A percentile compares a stretch with the other conserved stretches of the same genome.
Conservation (phyloP, 2,113 vertebrate species). For the Zapornia atra region DNA sequence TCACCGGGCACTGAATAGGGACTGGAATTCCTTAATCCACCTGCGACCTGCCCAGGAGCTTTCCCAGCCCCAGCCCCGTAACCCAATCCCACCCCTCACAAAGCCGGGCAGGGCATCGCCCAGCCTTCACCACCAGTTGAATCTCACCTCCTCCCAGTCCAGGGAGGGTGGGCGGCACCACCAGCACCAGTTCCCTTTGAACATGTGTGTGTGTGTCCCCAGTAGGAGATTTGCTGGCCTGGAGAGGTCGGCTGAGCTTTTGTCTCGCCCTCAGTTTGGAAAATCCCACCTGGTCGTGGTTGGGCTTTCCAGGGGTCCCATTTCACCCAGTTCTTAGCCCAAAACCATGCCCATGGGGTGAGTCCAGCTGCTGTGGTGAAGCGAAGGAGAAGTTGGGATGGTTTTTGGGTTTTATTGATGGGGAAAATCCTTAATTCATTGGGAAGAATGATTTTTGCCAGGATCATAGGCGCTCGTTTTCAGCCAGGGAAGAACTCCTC, state of each 20-base stretch:
- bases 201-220: not conserved
- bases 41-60: constrained; percentile 10
- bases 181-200: not conserved
- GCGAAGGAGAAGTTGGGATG: no score
- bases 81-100: constrained; percentile 4
- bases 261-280: not conserved
- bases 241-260: not conserved
- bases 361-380: not conserved
- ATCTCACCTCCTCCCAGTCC: not conserved
- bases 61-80: constrained; percentile 27
- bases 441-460: not conserved
- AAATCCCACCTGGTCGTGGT: not conserved
- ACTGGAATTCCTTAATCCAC: constrained; percentile 69
- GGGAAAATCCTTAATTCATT: not conserved
- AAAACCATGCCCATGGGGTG: rapidly evolving
- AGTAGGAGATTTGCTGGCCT: not conserved
- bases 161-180: not conserved
- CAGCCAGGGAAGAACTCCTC: not conserved
- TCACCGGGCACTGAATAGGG: constrained; percentile 36
- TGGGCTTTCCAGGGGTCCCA: not conserved
- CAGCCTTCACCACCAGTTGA: not conserved
- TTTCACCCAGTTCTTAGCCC: not conserved
- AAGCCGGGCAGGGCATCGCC: not conserved
- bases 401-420: not conserved
- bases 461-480: not conserved